These are phyloP conservation scores for Zaprionus gabonicus DNA, from an alignment of 1,140 invertebrate species.

Conservation along the genomic window DNA sequence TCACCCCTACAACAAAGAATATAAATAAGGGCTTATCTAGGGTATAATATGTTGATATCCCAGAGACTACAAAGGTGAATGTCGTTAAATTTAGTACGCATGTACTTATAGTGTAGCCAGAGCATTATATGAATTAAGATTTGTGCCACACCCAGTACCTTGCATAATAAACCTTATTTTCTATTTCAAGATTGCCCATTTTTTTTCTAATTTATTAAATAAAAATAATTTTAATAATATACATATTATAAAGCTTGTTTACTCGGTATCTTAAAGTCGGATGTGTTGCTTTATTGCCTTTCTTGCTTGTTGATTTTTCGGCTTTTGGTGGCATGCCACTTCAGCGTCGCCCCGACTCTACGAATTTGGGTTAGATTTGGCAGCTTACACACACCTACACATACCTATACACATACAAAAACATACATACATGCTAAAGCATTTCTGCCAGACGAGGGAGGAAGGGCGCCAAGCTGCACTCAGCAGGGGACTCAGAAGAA, in stretches of 20 bases:
- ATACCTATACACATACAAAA: neutral
- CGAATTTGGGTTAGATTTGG: constrained; percentile 70
- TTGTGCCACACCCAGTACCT: neutral
- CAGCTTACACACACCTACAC: constrained; percentile 43
- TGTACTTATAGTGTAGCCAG: neutral
- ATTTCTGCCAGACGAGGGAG: neutral
- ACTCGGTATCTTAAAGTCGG: neutral
- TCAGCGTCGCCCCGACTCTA: constrained; percentile 53
- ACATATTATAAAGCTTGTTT: neutral
- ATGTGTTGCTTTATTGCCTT: neutral
- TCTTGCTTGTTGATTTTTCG: constrained; percentile 4
- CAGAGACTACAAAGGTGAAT: too few relatives aligned
- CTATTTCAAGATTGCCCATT: too few relatives aligned
- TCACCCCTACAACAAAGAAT: too few relatives aligned
- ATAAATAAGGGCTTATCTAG: neutral
- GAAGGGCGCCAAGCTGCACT: neutral
- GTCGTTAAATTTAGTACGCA: too few relatives aligned
- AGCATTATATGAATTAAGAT: neutral
- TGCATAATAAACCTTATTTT: too few relatives aligned
- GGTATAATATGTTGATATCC: neutral
- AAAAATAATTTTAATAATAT: too few relatives aligned
- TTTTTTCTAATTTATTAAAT: too few relatives aligned
- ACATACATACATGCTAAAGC: neutral
- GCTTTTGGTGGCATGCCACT: constrained; percentile 61
- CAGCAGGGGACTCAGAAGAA: constrained; percentile 35